Base-by-base conservation (phyloP, 2,797 vertebrate genomes). In the Lemur catta region DNA sequence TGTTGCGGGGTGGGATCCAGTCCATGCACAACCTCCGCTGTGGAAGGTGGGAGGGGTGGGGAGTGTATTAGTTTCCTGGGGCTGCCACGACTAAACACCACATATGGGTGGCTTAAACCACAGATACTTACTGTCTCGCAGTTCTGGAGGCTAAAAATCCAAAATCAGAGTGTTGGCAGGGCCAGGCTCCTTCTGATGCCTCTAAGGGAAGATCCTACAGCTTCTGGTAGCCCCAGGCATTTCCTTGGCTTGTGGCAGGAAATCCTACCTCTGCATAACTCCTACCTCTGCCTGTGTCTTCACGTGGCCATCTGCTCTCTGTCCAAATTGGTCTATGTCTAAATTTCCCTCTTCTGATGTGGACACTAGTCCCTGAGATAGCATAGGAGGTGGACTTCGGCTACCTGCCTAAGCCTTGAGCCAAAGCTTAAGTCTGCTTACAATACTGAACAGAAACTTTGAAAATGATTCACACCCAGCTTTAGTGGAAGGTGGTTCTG, bases 11-110 rank as follows among this genome's bases (percentile, higher is more conserved):
- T 55, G 24, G 9, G 20, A 13, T 35, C 1, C 12, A 2, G 57
- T 20, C n/a, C 2, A 7, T 0, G 3, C 5, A 48, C 28, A 14
- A 6, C 8, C 6, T 46, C 38, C 20, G n/a, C 48, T 12, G 0
- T 7, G 57, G 65, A 9, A 74, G 48, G 28, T 14, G 7, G 35
- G n/a, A 59, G 4, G 26, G 12, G 28, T 2, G 22, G 43, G 0
- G 6, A 10, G 22, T 4, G 20, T 48, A 3, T 35, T 17, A 6
- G 22, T 59, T 35, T 52, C 14, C 61, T 28, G 8, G 28, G 26
- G 80, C 38, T 63, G 63, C 55, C 15, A 1, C 55, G 33, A 46
- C 20, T 61, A 52, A 59, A 61, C 9, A 33, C 33, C 71, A 41
- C n/a, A n/a, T n/a, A 41, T n/a, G 18, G 24, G 28, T 24, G 28